phyloP scores from a whole-genome alignment of 2,113 vertebrate genomes.

The Poeciliopsis retropinna region DNA sequence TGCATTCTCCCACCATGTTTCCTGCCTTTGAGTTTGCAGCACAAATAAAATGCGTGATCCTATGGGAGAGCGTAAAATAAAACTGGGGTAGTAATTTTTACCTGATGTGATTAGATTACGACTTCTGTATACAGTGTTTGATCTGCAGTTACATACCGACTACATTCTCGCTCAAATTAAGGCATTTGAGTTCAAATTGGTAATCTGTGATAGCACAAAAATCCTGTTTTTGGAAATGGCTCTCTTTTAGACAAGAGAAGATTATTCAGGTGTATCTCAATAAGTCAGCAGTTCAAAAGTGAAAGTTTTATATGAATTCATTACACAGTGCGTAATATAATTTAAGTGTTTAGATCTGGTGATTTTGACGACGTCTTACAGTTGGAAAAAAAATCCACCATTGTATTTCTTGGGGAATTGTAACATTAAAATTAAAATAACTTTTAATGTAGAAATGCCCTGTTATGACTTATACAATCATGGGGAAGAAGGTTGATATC shows the following conservation, averaged over 20 bases:
- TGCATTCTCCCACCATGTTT: constrained; percentile 6
- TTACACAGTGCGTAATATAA: neutral
- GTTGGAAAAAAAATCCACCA: neutral
- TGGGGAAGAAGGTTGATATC: neutral
- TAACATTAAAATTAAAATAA: neutral
- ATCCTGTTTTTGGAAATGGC: neutral
- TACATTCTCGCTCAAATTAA: neutral
- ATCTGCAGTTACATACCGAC: neutral
- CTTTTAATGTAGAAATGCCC: neutral
- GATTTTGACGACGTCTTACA: neutral
- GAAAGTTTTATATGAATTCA: neutral
- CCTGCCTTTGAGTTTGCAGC: constrained; percentile 1
- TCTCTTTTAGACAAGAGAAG: neutral
- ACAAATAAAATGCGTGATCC: neutral
- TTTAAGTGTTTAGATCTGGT: neutral
- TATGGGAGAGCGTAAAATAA: constrained; percentile 1
- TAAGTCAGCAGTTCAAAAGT: neutral
- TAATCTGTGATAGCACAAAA: neutral
- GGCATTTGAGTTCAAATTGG: too few species aligned
- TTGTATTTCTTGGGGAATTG: neutral
- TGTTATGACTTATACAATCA: neutral
- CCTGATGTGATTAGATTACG: constrained; percentile 1
- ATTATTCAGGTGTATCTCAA: neutral
- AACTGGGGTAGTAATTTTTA: neutral
- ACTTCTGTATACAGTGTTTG: neutral